Conservation (phyloP, 2,113 vertebrate genomes). For the Regulus satrapa region DNA sequence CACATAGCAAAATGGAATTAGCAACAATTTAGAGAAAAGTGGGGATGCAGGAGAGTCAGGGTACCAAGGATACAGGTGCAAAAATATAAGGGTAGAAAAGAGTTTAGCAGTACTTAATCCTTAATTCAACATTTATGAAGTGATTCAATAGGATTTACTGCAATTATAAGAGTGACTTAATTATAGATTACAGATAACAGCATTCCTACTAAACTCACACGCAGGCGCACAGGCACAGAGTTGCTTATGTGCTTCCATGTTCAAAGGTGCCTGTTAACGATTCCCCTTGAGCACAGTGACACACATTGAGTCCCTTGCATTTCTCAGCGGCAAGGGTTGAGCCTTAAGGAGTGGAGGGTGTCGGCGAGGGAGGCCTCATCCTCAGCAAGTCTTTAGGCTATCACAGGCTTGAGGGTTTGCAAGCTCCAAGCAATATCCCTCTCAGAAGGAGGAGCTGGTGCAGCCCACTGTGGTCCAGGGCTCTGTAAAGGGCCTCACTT, state of each 20-base stretch:
- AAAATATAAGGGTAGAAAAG: not conserved
- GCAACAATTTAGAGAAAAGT: not conserved
- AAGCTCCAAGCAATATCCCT: accelerated
- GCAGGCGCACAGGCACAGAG: not conserved
- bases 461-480: not conserved
- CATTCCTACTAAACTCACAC: accelerated
- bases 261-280: not conserved
- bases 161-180: not conserved
- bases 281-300: not conserved
- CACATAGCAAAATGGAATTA: not conserved
- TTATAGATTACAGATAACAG: not conserved
- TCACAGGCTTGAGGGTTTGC: not conserved
- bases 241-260: not conserved
- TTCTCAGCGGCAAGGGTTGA: not conserved
- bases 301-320: not conserved
- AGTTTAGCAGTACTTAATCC: not conserved
- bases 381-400: not conserved
- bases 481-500: not conserved
- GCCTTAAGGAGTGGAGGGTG: not conserved
- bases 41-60: not conserved
- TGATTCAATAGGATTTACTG: not conserved
- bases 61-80: not conserved
- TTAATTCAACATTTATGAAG: not conserved
- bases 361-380: not conserved
- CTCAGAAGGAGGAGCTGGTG: not conserved